phyloP scores from a whole-genome alignment of 2,888 invertebrate species.

The Craniophora ligustri region DNA sequence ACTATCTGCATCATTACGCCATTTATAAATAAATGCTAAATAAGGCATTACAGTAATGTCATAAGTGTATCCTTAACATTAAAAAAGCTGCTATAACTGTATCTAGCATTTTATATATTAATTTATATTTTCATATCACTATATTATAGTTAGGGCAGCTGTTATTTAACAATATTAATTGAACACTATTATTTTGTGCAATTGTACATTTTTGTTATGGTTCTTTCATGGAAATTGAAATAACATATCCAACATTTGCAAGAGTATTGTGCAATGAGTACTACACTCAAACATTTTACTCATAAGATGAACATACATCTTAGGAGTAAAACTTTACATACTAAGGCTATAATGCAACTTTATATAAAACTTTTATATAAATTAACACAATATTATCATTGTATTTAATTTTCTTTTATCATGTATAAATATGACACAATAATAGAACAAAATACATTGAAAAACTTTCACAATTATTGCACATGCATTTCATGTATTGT shows the following conservation, averaged over 20 bases:
- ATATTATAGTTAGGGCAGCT: conserved; percentile 23
- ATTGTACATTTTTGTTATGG: conserved; percentile 29
- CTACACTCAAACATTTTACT: neutral
- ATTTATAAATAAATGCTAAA: conserved; percentile 55
- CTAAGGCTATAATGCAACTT: conserved; percentile 4
- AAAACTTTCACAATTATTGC: conserved; percentile 49
- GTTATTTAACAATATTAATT: conserved; percentile 43
- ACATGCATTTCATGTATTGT: conserved; percentile 45
- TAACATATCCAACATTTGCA: conserved; percentile 39
- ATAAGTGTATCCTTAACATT: conserved; percentile 53
- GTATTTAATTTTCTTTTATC: conserved; percentile 12
- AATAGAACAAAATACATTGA: conserved; percentile 30
- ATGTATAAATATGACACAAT: conserved; percentile 31
- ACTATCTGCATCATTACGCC: conserved; percentile 46
- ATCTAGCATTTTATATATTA: conserved; percentile 54
- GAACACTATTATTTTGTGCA: conserved; percentile 51
- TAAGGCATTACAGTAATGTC: conserved; percentile 54
- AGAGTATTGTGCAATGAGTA: conserved; percentile 10
- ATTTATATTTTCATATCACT: conserved; percentile 43
- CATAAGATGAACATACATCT: conserved; percentile 18
- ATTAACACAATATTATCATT: conserved; percentile 22
- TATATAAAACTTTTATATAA: conserved; percentile 20
- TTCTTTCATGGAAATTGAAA: conserved; percentile 20
- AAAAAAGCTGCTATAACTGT: conserved; percentile 51
- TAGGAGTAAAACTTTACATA: too few species aligned